Evolutionary conservation across 2,888 invertebrate species (phyloP).

Genomic region (Volucella zonaria): DNA sequence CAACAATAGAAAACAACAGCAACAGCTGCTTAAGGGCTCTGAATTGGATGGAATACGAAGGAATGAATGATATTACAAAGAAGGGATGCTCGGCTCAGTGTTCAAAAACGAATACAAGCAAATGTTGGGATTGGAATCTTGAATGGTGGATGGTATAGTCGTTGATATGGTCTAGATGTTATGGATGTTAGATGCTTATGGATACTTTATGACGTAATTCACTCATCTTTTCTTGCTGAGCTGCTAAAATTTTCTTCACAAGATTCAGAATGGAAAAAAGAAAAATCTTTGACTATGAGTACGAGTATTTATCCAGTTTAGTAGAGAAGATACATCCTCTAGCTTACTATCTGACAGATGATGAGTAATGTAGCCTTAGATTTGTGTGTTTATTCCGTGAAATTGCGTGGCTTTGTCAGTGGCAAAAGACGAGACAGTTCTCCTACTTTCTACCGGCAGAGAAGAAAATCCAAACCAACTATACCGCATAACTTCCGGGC

Average conservation of each 20-base stretch:
- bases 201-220: slow-evolving; percentile 50
- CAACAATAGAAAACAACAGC: slow-evolving; percentile 49
- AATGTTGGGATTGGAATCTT: too few relatives aligned
- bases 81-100: background rate
- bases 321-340: slow-evolving; percentile 6
- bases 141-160: background rate
- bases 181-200: slow-evolving; percentile 30
- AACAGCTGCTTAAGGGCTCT: slow-evolving; percentile 71
- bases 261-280: background rate
- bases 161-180: background rate
- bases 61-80: slow-evolving; percentile 43
- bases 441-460: slow-evolving; percentile 23
- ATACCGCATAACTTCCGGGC: slow-evolving; percentile 44
- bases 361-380: slow-evolving; percentile 58
- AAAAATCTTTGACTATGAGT: slow-evolving; percentile 18
- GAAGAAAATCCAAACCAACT: slow-evolving; percentile 48
- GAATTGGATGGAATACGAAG: slow-evolving; percentile 27
- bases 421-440: slow-evolving; percentile 56
- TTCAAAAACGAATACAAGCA: too few relatives aligned
- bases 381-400: slow-evolving; percentile 71
- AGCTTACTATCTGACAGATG: slow-evolving; percentile 60
- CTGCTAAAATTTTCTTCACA: background rate
- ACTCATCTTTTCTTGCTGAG: background rate
- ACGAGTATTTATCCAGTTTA: slow-evolving; percentile 40
- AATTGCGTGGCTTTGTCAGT: slow-evolving; percentile 70